Conservation (phyloP, 2,888 invertebrate genomes). For the Xestia rhomboidea region DNA sequence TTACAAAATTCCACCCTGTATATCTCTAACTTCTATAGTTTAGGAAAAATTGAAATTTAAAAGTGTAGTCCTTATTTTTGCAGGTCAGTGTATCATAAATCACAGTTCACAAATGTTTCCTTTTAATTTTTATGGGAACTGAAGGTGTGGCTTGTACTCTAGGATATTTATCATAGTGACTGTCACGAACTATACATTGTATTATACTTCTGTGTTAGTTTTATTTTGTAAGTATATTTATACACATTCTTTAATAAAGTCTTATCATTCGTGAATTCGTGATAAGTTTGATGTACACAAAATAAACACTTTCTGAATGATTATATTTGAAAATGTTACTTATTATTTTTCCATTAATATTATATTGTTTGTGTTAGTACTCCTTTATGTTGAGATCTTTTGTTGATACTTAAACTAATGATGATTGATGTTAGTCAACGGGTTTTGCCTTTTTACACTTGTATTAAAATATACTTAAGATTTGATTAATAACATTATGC, state of each 20-base stretch:
- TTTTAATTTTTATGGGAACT: slow-evolving; percentile 28
- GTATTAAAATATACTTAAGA: slow-evolving; percentile 38
- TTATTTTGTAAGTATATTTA: slow-evolving; percentile 31
- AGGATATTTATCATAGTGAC: slow-evolving; percentile 36
- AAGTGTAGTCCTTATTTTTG: too few species aligned
- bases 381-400: slow-evolving; percentile 31
- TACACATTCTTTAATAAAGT: slow-evolving; percentile 3
- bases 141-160: slow-evolving; percentile 26
- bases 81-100: too few species aligned
- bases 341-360: slow-evolving; percentile 17
- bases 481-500: slow-evolving; percentile 30
- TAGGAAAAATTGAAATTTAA: too few species aligned
- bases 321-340: slow-evolving; percentile 25
- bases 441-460: slow-evolving; percentile 38
- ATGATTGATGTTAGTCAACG: slow-evolving; percentile 38
- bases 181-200: slow-evolving; percentile 36
- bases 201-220: slow-evolving; percentile 18
- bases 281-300: slow-evolving; percentile 19
- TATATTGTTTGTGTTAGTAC: slow-evolving; percentile 21
- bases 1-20: too few species aligned
- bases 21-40: too few species aligned
- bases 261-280: slow-evolving; percentile 18
- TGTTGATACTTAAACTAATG: slow-evolving; percentile 43
- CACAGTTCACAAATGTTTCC: slow-evolving; percentile 21
- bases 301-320: slow-evolving; percentile 7